phyloP scores from a whole-genome alignment of 2,888 invertebrate species.

The Chesias legatella region DNA sequence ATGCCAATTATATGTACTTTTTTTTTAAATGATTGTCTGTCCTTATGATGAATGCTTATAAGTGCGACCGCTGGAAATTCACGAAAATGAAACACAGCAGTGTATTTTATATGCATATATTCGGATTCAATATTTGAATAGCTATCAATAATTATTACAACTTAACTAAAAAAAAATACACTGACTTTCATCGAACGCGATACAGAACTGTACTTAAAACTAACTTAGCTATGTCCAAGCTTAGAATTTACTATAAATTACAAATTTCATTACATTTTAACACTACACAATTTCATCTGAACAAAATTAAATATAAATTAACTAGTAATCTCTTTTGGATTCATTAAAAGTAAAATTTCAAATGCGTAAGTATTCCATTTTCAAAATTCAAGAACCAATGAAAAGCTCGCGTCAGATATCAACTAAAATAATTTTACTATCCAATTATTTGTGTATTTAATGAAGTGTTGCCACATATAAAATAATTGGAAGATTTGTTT shows the following conservation, averaged over 20 bases:
- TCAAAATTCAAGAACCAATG: conserved; percentile 28
- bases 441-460: no score
- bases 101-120: conserved; percentile 78
- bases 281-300: conserved; percentile 40
- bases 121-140: conserved; percentile 78
- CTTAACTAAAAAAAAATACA: conserved; percentile 76
- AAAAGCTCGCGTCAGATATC: conserved; percentile 21
- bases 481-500: conserved; percentile 4
- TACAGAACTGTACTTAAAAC: conserved; percentile 54
- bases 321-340: conserved; percentile 60
- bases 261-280: conserved; percentile 71
- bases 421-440: no score
- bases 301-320: conserved; percentile 51
- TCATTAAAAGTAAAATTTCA: conserved; percentile 34
- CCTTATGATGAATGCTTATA: no score
- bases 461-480: no score
- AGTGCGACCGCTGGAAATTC: no score
- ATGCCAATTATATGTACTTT: no score
- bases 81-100: conserved; percentile 46
- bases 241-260: conserved; percentile 74
- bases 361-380: conserved; percentile 21
- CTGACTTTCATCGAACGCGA: conserved; percentile 63
- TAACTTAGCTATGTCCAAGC: conserved; percentile 75
- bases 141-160: conserved; percentile 75
- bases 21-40: no score